These are phyloP conservation scores for Vombatus ursinus DNA, from an alignment of 2,113 vertebrate species.

Conservation along the genomic window DNA sequence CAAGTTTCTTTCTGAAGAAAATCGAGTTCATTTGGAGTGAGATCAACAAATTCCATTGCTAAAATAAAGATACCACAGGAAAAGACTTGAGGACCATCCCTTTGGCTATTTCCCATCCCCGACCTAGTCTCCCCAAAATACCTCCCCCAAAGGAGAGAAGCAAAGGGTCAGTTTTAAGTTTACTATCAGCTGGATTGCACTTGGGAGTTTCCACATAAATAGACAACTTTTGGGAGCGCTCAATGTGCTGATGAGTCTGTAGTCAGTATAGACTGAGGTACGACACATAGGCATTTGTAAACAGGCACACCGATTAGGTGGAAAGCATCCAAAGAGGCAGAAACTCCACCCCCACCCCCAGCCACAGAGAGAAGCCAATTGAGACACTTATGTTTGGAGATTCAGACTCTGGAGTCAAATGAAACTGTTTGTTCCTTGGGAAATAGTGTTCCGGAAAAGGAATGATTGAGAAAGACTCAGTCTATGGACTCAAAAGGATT, in stretches of 20 bases:
- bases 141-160: neutral
- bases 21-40: slow-evolving; percentile 40
- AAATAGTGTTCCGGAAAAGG: neutral
- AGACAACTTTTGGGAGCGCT: neutral
- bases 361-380: neutral
- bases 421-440: neutral
- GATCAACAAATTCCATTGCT: slow-evolving; percentile 19
- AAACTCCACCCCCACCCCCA: neutral
- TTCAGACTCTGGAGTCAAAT: neutral
- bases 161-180: neutral
- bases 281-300: neutral
- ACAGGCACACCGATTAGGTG: neutral
- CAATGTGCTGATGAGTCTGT: neutral
- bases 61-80: slow-evolving; percentile 11
- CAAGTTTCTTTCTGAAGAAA: slow-evolving; percentile 48
- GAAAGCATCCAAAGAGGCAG: neutral
- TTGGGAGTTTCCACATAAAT: neutral
- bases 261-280: neutral
- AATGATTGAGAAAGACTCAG: neutral
- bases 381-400: neutral
- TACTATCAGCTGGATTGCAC: neutral
- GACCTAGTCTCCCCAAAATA: neutral
- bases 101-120: neutral
- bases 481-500: neutral
- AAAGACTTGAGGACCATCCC: neutral